Evolutionary conservation across 1,140 invertebrate genomes (phyloP).

Genomic region (Rhagoletis pomonella): DNA sequence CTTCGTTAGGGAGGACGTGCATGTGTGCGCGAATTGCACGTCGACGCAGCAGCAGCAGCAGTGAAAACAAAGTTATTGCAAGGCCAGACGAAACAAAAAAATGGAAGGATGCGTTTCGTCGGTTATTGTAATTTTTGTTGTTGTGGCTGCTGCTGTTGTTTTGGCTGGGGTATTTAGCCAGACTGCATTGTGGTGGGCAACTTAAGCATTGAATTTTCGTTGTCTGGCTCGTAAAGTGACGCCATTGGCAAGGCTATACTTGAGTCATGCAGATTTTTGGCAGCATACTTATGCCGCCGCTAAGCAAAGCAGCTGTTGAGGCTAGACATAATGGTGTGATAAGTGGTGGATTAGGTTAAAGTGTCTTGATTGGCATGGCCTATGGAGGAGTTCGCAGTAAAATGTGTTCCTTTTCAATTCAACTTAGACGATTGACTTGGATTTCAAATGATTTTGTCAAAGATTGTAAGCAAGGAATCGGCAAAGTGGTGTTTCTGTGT

Average conservation of each 20-base stretch:
- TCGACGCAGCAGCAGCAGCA: not conserved
- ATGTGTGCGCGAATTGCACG: not conserved
- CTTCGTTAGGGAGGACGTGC: not conserved
- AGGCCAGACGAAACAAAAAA: not conserved
- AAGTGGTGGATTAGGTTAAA: not conserved
- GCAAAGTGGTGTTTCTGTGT: too few relatives aligned
- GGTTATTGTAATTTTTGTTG: too few relatives aligned
- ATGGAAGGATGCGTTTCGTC: conserved; percentile 38
- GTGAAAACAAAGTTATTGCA: conserved; percentile 24
- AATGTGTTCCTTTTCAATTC: not conserved
- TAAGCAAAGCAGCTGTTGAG: not conserved
- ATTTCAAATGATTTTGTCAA: too few relatives aligned
- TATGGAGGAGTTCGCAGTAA: not conserved
- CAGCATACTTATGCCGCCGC: not conserved
- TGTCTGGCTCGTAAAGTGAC: not conserved
- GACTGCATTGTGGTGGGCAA: not conserved
- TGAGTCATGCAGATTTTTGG: not conserved
- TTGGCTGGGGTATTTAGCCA: conserved; percentile 4
- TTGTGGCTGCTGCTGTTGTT: not conserved
- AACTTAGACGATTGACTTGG: conserved; percentile 6
- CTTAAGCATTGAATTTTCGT: conserved; percentile 10
- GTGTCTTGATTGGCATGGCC: conserved; percentile 3
- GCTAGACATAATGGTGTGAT: not conserved
- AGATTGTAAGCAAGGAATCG: too few relatives aligned
- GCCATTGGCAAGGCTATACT: conserved; percentile 13